phyloP scores from a whole-genome alignment of 2,797 vertebrate species.

The Sebastes glaucus region DNA sequence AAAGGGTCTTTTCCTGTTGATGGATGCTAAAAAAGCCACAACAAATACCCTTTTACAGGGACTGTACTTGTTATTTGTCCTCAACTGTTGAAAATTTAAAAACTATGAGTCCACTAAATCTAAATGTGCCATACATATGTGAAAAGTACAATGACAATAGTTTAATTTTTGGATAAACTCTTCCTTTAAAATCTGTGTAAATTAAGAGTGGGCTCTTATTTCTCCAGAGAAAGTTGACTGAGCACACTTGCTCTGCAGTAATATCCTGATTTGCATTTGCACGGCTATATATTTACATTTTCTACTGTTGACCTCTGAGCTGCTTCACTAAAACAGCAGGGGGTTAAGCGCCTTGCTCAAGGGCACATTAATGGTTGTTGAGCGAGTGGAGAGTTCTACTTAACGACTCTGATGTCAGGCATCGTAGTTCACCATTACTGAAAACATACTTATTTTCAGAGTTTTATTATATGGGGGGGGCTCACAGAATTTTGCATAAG shows the following conservation, averaged over 20 bases:
- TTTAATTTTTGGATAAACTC: background rate
- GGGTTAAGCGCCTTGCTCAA: conserved; percentile 47
- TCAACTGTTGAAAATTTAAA: background rate
- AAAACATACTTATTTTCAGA: conserved; percentile 7
- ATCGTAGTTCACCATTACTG: background rate
- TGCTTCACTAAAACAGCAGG: conserved; percentile 27
- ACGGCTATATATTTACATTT: background rate
- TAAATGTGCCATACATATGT: background rate
- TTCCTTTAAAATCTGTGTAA: background rate
- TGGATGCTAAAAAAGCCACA: background rate
- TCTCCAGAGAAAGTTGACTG: background rate
- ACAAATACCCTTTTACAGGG: background rate
- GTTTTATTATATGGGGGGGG: conserved; percentile 6
- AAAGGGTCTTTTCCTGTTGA: background rate
- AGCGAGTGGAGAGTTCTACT: background rate
- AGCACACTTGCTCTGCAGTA: background rate
- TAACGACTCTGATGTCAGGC: conserved; percentile 20
- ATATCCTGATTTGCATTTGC: conserved; percentile 34
- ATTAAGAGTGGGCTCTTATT: background rate
- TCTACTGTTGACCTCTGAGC: conserved; percentile 6
- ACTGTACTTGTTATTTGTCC: background rate
- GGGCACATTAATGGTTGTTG: conserved; percentile 31
- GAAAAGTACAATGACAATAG: background rate
- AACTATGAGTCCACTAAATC: background rate
- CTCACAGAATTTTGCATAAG: conserved; percentile 13